phyloP scores from a whole-genome alignment of 1,140 invertebrate species.

The Drosophila kurseongensis region DNA sequence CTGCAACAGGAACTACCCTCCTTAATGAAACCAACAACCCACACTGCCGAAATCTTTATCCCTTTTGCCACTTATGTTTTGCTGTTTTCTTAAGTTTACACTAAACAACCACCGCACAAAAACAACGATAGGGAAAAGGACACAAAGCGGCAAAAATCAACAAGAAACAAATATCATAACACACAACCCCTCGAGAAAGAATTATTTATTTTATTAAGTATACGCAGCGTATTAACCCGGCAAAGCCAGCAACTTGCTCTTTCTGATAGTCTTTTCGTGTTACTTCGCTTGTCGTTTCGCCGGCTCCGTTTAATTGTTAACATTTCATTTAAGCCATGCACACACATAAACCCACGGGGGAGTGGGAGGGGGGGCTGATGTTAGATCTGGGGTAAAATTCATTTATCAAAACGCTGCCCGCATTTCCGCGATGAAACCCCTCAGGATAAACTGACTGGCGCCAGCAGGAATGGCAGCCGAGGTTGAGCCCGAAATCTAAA shows the following conservation, averaged over 20 bases:
- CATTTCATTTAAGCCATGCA: constrained; percentile 76
- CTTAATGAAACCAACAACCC: constrained; percentile 57
- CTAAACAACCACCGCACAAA: constrained; percentile 57
- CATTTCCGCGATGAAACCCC: constrained; percentile 71
- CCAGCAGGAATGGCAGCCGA: constrained; percentile 71
- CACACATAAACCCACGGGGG: constrained; percentile 11
- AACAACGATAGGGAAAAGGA: constrained; percentile 7
- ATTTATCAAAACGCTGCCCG: constrained; percentile 80
- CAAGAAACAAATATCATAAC: constrained; percentile 43
- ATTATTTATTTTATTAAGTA: constrained; percentile 71
- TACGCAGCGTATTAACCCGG: constrained; percentile 58
- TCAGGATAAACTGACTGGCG: constrained; percentile 68
- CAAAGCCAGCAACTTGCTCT: constrained; percentile 41
- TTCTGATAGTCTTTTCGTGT: constrained; percentile 79
- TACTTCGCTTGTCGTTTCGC: constrained; percentile 54
- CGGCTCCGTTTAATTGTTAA: constrained; percentile 79
- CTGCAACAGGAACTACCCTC: constrained; percentile 28
- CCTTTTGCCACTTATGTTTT: constrained; percentile 66
- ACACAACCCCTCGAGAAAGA: constrained; percentile 38
- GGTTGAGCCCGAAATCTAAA: constrained; percentile 73
- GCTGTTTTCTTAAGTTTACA: constrained; percentile 68
- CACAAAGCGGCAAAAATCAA: constrained; percentile 35
- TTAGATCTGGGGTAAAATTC: constrained; percentile 54
- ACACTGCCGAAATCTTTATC: constrained; percentile 34
- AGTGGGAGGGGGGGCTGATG: constrained; percentile 2